These are phyloP conservation scores for Sminthurides aquaticus DNA, from an alignment of 2,888 invertebrate species.

Conservation along the genomic window DNA sequence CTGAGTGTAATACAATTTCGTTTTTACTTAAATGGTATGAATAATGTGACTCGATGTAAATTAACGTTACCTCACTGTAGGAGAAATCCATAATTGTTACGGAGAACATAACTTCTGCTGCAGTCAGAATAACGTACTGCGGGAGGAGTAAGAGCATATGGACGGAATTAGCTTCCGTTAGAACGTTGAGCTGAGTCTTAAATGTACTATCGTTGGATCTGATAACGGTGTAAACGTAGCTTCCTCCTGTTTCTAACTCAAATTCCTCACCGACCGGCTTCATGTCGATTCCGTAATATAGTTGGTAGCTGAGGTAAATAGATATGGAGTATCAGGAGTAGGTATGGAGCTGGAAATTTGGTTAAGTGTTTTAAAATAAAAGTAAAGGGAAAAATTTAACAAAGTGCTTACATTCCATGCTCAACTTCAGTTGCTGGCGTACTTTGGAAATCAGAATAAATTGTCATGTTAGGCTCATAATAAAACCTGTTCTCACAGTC, in stretches of 20 bases:
- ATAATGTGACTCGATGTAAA: too few species aligned
- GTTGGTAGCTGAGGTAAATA: background rate
- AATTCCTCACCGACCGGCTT: background rate
- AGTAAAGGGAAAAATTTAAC: too few species aligned
- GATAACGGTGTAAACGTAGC: slow-evolving; percentile 6
- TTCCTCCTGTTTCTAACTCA: slow-evolving; percentile 3
- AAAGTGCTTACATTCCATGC: background rate
- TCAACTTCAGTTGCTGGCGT: slow-evolving; percentile 8
- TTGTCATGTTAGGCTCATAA: background rate
- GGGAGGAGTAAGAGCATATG: slow-evolving; percentile 81
- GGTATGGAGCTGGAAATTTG: too few species aligned
- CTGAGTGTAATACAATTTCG: too few species aligned
- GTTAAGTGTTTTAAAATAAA: too few species aligned
- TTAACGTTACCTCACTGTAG: slow-evolving; percentile 75
- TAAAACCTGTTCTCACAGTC: background rate
- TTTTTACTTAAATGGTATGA: too few species aligned
- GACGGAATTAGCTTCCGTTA: slow-evolving; percentile 64
- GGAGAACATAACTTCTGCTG: slow-evolving; percentile 91
- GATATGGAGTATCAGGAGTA: too few species aligned
- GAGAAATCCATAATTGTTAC: slow-evolving; percentile 93
- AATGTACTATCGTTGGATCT: background rate
- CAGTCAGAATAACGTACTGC: slow-evolving; percentile 82
- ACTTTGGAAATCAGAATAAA: slow-evolving; percentile 6
- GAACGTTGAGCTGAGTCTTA: slow-evolving; percentile 33
- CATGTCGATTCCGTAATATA: background rate